Conservation (phyloP, 2,797 vertebrate genomes). For the Cyprinella venusta region DNA sequence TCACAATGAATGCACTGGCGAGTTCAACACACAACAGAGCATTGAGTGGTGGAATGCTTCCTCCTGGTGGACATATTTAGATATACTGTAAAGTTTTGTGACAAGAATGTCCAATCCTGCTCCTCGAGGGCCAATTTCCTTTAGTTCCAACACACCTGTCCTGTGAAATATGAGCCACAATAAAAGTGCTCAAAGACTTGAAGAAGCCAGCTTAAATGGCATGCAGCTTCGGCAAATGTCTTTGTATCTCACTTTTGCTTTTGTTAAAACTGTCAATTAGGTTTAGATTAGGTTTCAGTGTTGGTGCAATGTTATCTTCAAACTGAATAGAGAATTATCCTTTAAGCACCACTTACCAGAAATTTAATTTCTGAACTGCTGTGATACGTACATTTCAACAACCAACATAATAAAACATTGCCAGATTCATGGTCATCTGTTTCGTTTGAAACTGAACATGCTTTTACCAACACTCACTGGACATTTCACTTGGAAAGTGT, state of each 20-base stretch:
- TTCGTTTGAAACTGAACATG: neutral
- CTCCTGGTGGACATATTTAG: constrained; percentile 72
- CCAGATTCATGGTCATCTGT: neutral
- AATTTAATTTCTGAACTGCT: neutral
- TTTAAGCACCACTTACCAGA: neutral
- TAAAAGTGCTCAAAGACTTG: neutral
- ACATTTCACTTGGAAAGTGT: neutral
- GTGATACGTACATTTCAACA: neutral
- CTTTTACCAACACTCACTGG: neutral
- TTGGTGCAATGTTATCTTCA: too few relatives aligned
- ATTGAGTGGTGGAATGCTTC: constrained; percentile 65
- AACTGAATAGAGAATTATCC: neutral
- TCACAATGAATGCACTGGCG: neutral
- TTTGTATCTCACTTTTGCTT: neutral
- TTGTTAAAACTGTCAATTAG: neutral
- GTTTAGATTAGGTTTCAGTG: neutral
- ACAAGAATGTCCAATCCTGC: neutral
- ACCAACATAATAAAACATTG: neutral
- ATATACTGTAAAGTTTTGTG: constrained; percentile 3
- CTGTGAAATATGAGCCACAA: neutral
- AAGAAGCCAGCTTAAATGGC: neutral
- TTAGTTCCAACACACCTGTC: neutral
- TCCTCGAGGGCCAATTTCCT: neutral
- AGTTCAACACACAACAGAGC: neutral
- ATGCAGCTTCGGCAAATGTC: neutral